Percentiles rank a stretch among this genome's conserved stretches.
These are phyloP conservation scores for Camponotus floridanus DNA, from an alignment of 1,140 invertebrate species.

Conservation along the genomic window DNA sequence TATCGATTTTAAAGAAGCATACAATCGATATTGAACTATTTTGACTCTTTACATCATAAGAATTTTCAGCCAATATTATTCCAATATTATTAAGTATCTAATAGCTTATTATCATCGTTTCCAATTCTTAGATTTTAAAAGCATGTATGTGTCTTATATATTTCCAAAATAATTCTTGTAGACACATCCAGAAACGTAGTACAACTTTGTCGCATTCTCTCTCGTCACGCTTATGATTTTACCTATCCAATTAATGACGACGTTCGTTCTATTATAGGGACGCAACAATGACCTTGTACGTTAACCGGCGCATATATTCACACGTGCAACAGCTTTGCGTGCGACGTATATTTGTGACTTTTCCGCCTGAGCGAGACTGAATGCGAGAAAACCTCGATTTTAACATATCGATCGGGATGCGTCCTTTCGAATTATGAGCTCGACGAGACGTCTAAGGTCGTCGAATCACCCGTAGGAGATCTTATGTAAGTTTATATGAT, in stretches of 20 bases:
- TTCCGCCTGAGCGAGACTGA: conserved; percentile 27
- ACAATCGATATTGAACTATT: not conserved
- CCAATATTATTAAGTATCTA: not conserved
- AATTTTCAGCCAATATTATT: not conserved
- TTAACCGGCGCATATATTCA: conserved; percentile 33
- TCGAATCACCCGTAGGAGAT: conserved; percentile 57
- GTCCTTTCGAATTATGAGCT: conserved; percentile 23
- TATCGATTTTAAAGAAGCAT: not conserved
- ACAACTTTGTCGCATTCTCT: not conserved
- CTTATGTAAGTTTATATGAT: conserved; percentile 63
- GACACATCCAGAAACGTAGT: not conserved
- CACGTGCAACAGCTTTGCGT: conserved; percentile 30
- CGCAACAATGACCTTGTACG: conserved; percentile 41
- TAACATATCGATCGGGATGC: conserved; percentile 35
- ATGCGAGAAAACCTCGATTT: conserved; percentile 33
- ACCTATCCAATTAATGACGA: conserved; percentile 14
- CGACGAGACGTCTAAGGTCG: conserved; percentile 26
- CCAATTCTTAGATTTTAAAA: not conserved
- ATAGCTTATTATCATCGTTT: not conserved
- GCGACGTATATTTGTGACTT: conserved; percentile 33
- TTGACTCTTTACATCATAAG: not conserved
- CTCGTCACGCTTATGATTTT: conserved; percentile 13
- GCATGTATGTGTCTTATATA: not conserved
- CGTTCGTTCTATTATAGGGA: conserved; percentile 54
- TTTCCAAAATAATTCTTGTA: not conserved